Evolutionary conservation across 1,140 invertebrate genomes (phyloP).

Genomic region (Bombus confusus): DNA sequence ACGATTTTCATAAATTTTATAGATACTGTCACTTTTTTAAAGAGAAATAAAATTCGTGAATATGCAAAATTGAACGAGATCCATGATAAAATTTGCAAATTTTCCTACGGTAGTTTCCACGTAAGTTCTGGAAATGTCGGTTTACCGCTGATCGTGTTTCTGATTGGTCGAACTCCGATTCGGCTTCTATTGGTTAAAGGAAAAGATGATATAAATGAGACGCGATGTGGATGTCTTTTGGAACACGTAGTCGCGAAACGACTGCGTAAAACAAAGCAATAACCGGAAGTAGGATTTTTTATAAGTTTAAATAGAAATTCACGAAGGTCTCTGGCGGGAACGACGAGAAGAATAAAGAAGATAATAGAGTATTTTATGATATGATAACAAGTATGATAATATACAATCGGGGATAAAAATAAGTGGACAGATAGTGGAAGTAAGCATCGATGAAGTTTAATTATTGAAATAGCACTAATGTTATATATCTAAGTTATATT

Average conservation of each 20-base stretch:
- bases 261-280: background rate
- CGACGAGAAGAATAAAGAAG: background rate
- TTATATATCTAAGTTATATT: too few relatives aligned
- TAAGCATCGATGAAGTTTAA: too few relatives aligned
- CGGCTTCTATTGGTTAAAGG: background rate
- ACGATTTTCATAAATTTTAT: too few relatives aligned
- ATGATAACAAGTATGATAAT: background rate
- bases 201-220: background rate
- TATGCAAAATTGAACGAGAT: background rate
- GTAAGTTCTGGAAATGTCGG: conserved; percentile 14
- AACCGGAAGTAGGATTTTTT: conserved; percentile 7
- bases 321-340: background rate
- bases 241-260: background rate
- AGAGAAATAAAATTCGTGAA: background rate
- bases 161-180: conserved; percentile 10
- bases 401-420: too few relatives aligned
- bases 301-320: background rate
- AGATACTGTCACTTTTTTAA: background rate
- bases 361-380: background rate
- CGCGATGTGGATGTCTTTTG: background rate
- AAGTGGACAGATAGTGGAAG: too few relatives aligned
- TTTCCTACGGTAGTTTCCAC: background rate
- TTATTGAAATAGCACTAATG: too few relatives aligned
- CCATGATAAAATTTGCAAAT: background rate
- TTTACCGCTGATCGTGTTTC: background rate